Conservation (phyloP, 2,113 vertebrate genomes). For the Hippoglossus stenolepis region DNA sequence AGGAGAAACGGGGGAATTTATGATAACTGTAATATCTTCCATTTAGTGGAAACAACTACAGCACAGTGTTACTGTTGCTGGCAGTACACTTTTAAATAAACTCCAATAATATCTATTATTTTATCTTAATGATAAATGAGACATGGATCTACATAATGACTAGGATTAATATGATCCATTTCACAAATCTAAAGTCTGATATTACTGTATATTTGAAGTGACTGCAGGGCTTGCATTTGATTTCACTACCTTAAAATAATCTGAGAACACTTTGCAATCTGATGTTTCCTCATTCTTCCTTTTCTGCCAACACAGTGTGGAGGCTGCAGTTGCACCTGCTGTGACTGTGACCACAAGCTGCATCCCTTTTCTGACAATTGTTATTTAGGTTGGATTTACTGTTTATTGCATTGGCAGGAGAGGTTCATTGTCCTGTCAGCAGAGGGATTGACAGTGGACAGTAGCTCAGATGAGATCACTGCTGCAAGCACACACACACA, state of each 20-base stretch:
- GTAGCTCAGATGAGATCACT: constrained; percentile 26
- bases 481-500: not conserved
- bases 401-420: constrained; percentile 21
- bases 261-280: not conserved
- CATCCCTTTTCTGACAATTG: not conserved
- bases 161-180: not conserved
- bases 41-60: constrained; percentile 3
- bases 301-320: not conserved
- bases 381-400: constrained; percentile 22
- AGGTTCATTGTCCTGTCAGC: constrained; percentile 7
- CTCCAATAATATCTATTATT: no score
- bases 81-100: not conserved
- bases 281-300: not conserved
- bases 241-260: constrained; percentile 3
- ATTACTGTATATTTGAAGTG: not conserved
- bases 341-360: not conserved
- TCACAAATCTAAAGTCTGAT: not conserved
- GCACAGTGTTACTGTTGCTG: not conserved
- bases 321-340: not conserved
- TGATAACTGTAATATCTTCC: not conserved
- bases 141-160: not conserved
- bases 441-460: constrained; percentile 20
- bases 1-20: not conserved
- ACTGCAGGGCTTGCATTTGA: not conserved
- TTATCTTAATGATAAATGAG: not conserved